phyloP scores from a whole-genome alignment of 2,888 invertebrate species.

The Acanthosepion esculentum region DNA sequence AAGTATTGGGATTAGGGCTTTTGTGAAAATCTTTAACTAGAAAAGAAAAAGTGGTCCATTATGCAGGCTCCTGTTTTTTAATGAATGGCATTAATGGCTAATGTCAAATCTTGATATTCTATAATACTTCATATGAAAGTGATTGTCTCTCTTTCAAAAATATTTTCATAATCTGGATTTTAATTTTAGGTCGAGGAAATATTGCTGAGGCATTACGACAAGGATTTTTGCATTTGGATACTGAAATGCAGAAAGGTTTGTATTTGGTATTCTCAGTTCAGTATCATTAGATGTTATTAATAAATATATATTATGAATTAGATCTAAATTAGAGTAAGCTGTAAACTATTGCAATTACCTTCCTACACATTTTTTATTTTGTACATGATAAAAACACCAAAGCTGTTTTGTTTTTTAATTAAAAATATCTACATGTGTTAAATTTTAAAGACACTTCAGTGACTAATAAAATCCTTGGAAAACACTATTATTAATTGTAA shows the following conservation, averaged over 20 bases:
- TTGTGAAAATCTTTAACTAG: not conserved
- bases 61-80: not conserved
- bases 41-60: no score
- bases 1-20: not conserved
- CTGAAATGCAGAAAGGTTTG: constrained; percentile 86
- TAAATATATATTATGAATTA: not conserved
- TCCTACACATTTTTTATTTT: not conserved
- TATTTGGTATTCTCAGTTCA: not conserved
- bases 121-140: no score
- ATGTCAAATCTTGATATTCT: not conserved
- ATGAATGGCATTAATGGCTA: not conserved
- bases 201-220: constrained; percentile 89
- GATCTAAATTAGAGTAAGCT: not conserved
- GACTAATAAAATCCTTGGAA: not conserved
- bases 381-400: not conserved
- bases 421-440: not conserved
- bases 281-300: no score
- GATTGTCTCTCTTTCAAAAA: not conserved
- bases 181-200: constrained; percentile 81
- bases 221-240: constrained; percentile 93
- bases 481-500: not conserved
- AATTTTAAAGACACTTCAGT: no score
- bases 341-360: not conserved
- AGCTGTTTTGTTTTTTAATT: not conserved
- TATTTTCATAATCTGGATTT: not conserved